Evolutionary conservation across 2,797 vertebrate genomes (phyloP).

Genomic region (Peromyscus aztecus): DNA sequence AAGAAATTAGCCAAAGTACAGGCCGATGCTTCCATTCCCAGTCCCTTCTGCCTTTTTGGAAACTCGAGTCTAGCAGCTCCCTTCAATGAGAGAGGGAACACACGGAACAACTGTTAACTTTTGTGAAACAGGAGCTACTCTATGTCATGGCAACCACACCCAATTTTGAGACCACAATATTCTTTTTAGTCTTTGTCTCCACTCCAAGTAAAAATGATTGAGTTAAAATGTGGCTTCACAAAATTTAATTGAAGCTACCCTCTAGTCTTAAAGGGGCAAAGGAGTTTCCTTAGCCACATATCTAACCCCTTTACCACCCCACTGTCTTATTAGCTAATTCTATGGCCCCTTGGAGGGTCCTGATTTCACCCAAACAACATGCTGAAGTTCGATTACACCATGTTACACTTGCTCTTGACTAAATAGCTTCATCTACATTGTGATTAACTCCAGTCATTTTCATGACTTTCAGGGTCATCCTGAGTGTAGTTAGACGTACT

Average conservation of each 20-base stretch:
- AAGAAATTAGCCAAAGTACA: constrained; percentile 39
- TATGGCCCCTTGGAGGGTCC: not conserved
- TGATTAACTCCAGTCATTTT: constrained; percentile 7
- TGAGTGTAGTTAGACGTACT: constrained; percentile 12
- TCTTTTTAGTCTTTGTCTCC: not conserved
- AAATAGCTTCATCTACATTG: constrained; percentile 31
- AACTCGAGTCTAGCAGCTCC: constrained; percentile 7
- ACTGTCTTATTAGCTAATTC: not conserved
- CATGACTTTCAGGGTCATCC: constrained; percentile 35
- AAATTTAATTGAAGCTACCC: constrained; percentile 28
- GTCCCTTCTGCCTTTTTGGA: not conserved
- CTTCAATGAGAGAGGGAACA: constrained; percentile 13
- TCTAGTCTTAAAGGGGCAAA: not conserved
- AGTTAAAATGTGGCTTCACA: not conserved
- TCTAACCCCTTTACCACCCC: not conserved
- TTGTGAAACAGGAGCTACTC: constrained; percentile 46
- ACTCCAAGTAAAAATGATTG: constrained; percentile 50
- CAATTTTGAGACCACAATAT: not conserved
- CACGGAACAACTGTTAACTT: not conserved
- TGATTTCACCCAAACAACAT: not conserved
- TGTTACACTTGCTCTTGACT: not conserved
- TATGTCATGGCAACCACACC: not conserved
- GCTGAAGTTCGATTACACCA: constrained; percentile 29
- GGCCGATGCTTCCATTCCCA: not conserved
- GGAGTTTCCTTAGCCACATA: not conserved